phyloP scores from a whole-genome alignment of 2,888 invertebrate species.

The Gasteruption jaculator region DNA sequence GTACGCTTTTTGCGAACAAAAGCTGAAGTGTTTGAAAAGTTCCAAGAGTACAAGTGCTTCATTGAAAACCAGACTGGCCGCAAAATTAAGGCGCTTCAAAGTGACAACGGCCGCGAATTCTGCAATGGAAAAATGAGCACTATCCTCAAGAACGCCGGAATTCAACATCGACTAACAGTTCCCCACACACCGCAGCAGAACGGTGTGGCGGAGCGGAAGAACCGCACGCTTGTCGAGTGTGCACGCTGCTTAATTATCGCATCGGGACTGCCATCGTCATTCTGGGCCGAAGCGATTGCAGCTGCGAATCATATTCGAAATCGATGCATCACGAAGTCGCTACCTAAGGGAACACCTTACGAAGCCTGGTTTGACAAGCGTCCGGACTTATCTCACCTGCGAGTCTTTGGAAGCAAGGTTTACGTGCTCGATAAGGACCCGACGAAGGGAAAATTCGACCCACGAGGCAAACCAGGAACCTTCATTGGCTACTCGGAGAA shows the following conservation, averaged over 20 bases:
- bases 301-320: conserved; percentile 13
- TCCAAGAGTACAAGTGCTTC: conserved; percentile 15
- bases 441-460: conserved; percentile 18
- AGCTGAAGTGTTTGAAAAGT: conserved; percentile 14
- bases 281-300: conserved; percentile 19
- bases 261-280: conserved; percentile 21
- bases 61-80: conserved; percentile 19
- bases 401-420: conserved; percentile 25
- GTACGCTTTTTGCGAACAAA: conserved; percentile 17
- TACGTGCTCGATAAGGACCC: conserved; percentile 16
- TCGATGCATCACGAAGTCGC: conserved; percentile 14
- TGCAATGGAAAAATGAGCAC: conserved; percentile 8
- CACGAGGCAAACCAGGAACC: conserved; percentile 16
- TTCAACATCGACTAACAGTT: conserved; percentile 23
- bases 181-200: conserved; percentile 34
- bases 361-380: conserved; percentile 8
- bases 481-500: conserved; percentile 22
- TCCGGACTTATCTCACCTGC: conserved; percentile 18
- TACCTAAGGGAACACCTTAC: conserved; percentile 13
- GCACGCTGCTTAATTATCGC: conserved; percentile 31
- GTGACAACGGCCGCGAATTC: conserved; percentile 20
- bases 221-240: conserved; percentile 31
- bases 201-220: conserved; percentile 33
- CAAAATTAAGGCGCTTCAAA: conserved; percentile 18
- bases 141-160: conserved; percentile 19